Percentiles rank a stretch among this genome's conserved stretches.
phyloP scores from a whole-genome alignment of 2,797 vertebrate species.

The Echiichthys vipera region DNA sequence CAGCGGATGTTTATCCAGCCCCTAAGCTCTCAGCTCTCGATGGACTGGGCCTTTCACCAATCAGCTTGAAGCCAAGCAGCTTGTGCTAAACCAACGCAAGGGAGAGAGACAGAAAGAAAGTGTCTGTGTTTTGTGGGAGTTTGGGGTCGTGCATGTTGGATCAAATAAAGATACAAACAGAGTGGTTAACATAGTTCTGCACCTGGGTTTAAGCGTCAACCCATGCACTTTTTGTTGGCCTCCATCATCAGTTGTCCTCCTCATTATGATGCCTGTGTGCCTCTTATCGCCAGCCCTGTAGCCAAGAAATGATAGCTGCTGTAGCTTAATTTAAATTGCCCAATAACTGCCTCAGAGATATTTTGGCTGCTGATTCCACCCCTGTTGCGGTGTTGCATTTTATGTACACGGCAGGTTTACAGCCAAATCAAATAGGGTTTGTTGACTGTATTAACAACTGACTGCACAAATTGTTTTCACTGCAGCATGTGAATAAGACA shows the following conservation, averaged over 20 bases:
- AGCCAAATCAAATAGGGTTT: slow-evolving; percentile 39
- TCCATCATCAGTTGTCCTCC: slow-evolving; percentile 14
- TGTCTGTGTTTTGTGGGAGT: slow-evolving; percentile 22
- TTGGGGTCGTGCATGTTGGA: slow-evolving; percentile 8
- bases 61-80: slow-evolving; percentile 66
- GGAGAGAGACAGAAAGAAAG: slow-evolving; percentile 10
- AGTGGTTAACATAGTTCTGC: slow-evolving; percentile 4
- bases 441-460: slow-evolving; percentile 38
- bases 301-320: slow-evolving; percentile 43
- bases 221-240: slow-evolving; percentile 19
- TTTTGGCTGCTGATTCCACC: slow-evolving; percentile 58
- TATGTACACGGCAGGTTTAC: slow-evolving; percentile 31
- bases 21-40: slow-evolving; percentile 58
- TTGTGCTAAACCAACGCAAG: slow-evolving; percentile 50
- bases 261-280: slow-evolving; percentile 25
- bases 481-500: slow-evolving; percentile 39
- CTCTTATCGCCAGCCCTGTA: not conserved
- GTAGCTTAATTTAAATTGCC: slow-evolving; percentile 57
- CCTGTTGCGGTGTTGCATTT: slow-evolving; percentile 49
- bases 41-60: slow-evolving; percentile 68
- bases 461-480: slow-evolving; percentile 9
- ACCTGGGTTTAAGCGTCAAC: slow-evolving; percentile 8
- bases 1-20: slow-evolving; percentile 72
- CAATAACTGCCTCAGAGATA: slow-evolving; percentile 50
- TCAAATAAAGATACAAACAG: not conserved